Base-by-base conservation (phyloP, 2,797 vertebrate genomes). In the Rostrhamus sociabilis region DNA sequence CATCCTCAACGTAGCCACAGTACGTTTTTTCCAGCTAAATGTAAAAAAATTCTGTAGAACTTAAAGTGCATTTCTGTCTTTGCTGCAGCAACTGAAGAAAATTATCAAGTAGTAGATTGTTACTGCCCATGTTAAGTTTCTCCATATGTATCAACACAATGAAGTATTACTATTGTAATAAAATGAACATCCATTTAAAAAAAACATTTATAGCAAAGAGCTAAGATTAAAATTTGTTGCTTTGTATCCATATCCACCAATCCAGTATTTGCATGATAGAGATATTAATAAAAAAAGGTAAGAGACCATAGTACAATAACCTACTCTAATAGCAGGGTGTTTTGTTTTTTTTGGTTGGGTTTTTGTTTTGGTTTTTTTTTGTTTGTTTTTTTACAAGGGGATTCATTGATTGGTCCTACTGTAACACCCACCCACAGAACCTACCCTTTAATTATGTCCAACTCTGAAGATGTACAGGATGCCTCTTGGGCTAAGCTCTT, bases 181-280 rank as follows among this genome's bases (percentile, higher is more conserved):
- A 95, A 90, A 87, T 14, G 7, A 78, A 20, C 11, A 66, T n/a
- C 8, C 15, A 64, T 72, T n/a, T 21, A 53, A 43, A 64, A 47
- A 50, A 50, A 21, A 48, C 2, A 58, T 34, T 75, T 69, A 36
- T 4, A 81, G 50, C 3, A 32, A 92, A 95, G 27, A 89, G 47
- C 48, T 63, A 76, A 56, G 34, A 80, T 68, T 62, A 34, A 50
- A 67, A 18, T 67, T 87, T 86, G 8, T 93, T 95, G 86, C 73
- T 95, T 78, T 95, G 95, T 97, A 97, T 97, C 96, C 97, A 97
- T 96, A 97, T 97, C 95, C 95, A 97, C 95, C 95, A 97, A 97
- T 95, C 96, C 69, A 76, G 27, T 52, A 48, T 27, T 43, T 48
- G 11, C 45, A 18, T 45, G 40, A 86, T 12, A 86, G 29, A 76